Percentiles rank a stretch among this genome's conserved stretches.
phyloP scores from a whole-genome alignment of 2,888 invertebrate species.

The Lomographa bimaculata region DNA sequence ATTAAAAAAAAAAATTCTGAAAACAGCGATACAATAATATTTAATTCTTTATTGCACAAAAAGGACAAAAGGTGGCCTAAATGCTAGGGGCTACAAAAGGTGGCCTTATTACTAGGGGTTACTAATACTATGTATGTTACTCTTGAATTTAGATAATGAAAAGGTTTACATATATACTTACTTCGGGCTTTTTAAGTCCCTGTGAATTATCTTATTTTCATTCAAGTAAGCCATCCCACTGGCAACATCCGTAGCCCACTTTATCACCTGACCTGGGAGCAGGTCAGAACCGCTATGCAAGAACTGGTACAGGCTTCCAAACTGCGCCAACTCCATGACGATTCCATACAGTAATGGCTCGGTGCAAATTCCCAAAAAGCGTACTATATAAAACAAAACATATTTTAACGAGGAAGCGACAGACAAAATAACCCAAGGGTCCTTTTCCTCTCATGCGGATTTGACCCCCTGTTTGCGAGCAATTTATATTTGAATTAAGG shows the following conservation, averaged over 20 bases:
- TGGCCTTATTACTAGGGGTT: too few relatives aligned
- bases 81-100: too few relatives aligned
- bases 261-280: constrained; percentile 92
- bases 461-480: background rate
- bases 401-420: too few relatives aligned
- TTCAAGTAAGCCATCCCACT: constrained; percentile 98
- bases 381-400: constrained; percentile 45
- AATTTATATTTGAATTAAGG: background rate
- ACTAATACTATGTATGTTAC: too few relatives aligned
- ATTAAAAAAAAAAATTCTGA: too few relatives aligned
- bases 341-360: constrained; percentile 96
- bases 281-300: constrained; percentile 92
- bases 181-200: constrained; percentile 99
- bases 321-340: constrained; percentile 99
- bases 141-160: too few relatives aligned
- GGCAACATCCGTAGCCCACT: constrained; percentile 98
- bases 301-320: constrained; percentile 96
- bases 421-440: too few relatives aligned
- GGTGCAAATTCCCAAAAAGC: constrained; percentile 96
- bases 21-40: too few relatives aligned
- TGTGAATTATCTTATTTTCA: constrained; percentile 97
- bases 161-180: too few relatives aligned
- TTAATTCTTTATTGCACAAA: too few relatives aligned
- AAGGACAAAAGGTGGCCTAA: too few relatives aligned
- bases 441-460: too few relatives aligned